Base-by-base conservation (phyloP, 2,797 vertebrate genomes). In the Notamacropus eugenii region DNA sequence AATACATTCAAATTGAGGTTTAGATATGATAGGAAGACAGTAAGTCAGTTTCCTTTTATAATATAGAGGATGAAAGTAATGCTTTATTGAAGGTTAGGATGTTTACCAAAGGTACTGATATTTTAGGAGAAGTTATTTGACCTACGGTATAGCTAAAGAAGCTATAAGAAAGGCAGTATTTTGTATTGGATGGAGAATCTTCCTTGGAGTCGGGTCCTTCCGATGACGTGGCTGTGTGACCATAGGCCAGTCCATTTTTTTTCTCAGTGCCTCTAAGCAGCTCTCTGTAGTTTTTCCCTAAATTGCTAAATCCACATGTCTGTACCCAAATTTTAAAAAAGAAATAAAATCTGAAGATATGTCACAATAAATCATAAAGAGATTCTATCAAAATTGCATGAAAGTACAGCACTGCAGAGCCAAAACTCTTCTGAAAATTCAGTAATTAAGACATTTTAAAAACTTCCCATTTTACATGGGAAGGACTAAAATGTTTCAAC, bases 381-480 rank as follows among this genome's bases (percentile, higher is more conserved):
- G 67, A 31, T 58, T 94, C 95, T 90, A 92, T 62, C 58, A n/a
- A 93, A 58, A 90, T 59, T 29, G 50, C 57, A 90, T 95, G 16
- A 13, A 92, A 94, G 82, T 67, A 91, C 3, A 57, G 50, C 28
- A 93, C 2, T 11, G 24, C 40, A 28, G 74, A 82, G 5, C 16
- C 8, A 54, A 91, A 92, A 31, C 40, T 16, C 3, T 93, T 40
- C n/a, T 87, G 58, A 91, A 93, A 82, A 82, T 0, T 0, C 13
- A 92, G 58, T 91, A 90, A 67, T 58, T 91, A 93, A 96, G 96
- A 92, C 40, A 8, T 74, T 46, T 58, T 54, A 55, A 95, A 58
- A 92, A 29, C 0, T 50, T 46, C 46, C 46, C 46, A 46, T 46
- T 95, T 5, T 24, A 19, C 62, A n/a, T 29, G 54, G 59, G 91